A percentile compares a stretch with the other conserved stretches of the same genome.
Evolutionary conservation across 2,797 vertebrate genomes (phyloP).

Genomic region (Gallirallus australis): DNA sequence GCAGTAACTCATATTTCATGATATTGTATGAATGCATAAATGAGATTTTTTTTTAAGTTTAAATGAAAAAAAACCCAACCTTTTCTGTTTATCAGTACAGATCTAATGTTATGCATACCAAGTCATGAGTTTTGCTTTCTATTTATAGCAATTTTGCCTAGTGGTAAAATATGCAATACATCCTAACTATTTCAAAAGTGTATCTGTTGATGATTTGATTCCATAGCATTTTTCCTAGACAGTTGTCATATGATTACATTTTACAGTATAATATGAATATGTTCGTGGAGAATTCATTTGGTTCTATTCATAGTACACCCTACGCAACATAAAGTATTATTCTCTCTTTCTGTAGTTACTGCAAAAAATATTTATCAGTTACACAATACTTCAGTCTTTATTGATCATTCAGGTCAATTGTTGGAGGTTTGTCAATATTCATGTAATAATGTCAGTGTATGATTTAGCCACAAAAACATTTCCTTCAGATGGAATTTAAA

Average conservation of each 20-base stretch:
- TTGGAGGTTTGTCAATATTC: not conserved
- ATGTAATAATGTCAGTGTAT: not conserved
- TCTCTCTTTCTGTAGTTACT: not conserved
- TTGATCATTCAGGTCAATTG: not conserved
- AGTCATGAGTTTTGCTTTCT: not conserved
- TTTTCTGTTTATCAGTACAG: not conserved
- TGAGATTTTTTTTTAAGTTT: not conserved
- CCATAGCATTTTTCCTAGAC: not conserved
- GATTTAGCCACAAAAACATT: not conserved
- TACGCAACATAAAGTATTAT: slow-evolving; percentile 6
- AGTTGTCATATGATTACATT: slow-evolving; percentile 63
- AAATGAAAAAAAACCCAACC: not conserved
- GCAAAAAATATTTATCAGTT: not conserved
- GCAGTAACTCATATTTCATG: slow-evolving; percentile 20
- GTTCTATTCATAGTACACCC: slow-evolving; percentile 31
- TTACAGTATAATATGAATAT: slow-evolving; percentile 56
- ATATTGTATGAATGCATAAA: slow-evolving; percentile 19
- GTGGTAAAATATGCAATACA: not conserved
- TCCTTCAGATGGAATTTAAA: not conserved
- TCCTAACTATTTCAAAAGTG: slow-evolving; percentile 4
- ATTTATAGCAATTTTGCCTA: slow-evolving; percentile 20
- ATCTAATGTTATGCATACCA: not conserved
- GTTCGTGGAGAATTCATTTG: slow-evolving; percentile 40
- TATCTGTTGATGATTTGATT: slow-evolving; percentile 36
- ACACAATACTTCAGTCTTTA: not conserved